A percentile compares a stretch with the other conserved stretches of the same genome.
Conservation (phyloP, 1,140 invertebrate genomes). For the Pseudomyrmex sp. region DNA sequence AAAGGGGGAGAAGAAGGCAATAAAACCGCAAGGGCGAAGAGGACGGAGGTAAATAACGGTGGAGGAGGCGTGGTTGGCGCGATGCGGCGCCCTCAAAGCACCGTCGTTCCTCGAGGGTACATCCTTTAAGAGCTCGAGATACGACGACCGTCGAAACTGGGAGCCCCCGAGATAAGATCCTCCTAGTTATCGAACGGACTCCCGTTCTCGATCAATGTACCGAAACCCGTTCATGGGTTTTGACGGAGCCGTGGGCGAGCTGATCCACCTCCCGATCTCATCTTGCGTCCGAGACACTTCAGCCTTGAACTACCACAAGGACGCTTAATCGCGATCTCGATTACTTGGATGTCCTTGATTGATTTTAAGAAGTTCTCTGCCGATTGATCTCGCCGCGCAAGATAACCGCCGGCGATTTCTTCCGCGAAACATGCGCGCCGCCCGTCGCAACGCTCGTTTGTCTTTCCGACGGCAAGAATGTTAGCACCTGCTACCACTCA, state of each 20-base stretch:
- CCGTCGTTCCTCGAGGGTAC: constrained; percentile 75
- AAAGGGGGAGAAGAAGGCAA: constrained; percentile 70
- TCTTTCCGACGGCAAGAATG: constrained; percentile 56
- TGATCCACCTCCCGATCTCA: constrained; percentile 58
- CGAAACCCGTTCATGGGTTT: constrained; percentile 66
- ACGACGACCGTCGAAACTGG: constrained; percentile 78
- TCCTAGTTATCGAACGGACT: constrained; percentile 81
- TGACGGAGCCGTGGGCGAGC: constrained; percentile 52
- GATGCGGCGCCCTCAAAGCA: constrained; percentile 80
- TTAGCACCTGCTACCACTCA: constrained; percentile 48
- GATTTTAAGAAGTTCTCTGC: constrained; percentile 49
- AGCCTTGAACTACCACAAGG: constrained; percentile 68
- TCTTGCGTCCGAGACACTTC: constrained; percentile 57
- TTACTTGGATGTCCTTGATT: constrained; percentile 53
- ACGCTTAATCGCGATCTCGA: constrained; percentile 58
- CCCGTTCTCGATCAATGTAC: constrained; percentile 75
- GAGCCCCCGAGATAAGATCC: constrained; percentile 80
- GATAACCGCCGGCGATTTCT: constrained; percentile 47
- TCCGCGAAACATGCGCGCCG: constrained; percentile 39
- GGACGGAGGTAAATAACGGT: constrained; percentile 80
- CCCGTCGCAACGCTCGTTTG: constrained; percentile 18
- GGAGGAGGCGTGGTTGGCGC: constrained; percentile 80
- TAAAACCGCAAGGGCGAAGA: constrained; percentile 77
- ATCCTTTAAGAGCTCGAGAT: constrained; percentile 73
- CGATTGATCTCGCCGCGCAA: constrained; percentile 36